A percentile compares a stretch with the other conserved stretches of the same genome.
phyloP scores from a whole-genome alignment of 2,797 vertebrate genomes.

The Crenuchus spilurus region DNA sequence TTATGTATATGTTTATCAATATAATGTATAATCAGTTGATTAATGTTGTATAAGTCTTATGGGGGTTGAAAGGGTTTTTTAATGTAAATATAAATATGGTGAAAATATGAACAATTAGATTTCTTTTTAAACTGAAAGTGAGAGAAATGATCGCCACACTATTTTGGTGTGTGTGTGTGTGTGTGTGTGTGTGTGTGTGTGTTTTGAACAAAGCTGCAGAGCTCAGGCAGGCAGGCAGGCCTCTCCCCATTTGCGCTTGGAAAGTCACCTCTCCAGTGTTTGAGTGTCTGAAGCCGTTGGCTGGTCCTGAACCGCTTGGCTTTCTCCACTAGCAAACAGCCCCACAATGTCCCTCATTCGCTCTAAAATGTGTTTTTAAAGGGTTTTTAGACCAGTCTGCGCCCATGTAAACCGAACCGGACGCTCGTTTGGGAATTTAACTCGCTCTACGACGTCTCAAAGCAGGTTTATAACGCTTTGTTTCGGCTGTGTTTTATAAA shows the following conservation, averaged over 20 bases:
- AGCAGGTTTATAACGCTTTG: constrained; percentile 73
- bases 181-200: constrained; percentile 58
- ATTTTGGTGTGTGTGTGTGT: neutral
- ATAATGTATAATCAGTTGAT: no score
- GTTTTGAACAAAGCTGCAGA: constrained; percentile 68
- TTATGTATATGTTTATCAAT: no score
- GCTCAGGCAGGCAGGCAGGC: constrained; percentile 64
- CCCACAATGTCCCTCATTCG: constrained; percentile 83
- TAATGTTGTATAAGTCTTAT: no score
- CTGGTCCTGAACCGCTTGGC: constrained; percentile 92
- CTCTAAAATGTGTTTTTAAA: constrained; percentile 73
- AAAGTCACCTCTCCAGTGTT: constrained; percentile 74
- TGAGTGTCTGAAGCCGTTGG: constrained; percentile 89
- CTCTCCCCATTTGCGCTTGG: constrained; percentile 77
- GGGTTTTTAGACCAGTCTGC: constrained; percentile 64
- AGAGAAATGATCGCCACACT: no score
- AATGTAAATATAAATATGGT: no score
- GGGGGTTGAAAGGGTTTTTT: no score
- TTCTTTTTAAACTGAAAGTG: no score
- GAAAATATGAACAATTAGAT: no score
- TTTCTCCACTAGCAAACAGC: constrained; percentile 89
- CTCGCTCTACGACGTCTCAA: constrained; percentile 62
- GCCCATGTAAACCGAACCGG: constrained; percentile 66
- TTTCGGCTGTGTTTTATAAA: constrained; percentile 71
- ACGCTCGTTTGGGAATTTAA: constrained; percentile 72